A percentile compares a stretch with the other conserved stretches of the same genome.
phyloP scores from a whole-genome alignment of 2,888 invertebrate genomes.

The Trichopria drosophilae region DNA sequence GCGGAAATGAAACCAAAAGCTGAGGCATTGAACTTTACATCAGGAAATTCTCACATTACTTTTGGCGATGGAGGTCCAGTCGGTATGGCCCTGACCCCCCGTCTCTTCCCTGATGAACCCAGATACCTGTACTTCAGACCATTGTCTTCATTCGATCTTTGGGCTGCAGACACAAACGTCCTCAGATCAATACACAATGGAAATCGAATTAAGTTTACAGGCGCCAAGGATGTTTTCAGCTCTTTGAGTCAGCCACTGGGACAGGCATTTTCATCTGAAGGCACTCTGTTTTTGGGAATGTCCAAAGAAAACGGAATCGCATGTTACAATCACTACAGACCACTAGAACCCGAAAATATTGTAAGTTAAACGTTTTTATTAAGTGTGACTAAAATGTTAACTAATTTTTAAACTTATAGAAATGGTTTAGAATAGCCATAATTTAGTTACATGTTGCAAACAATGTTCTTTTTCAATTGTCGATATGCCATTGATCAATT shows the following conservation, averaged over 20 bases:
- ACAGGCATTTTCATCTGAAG: constrained; percentile 37
- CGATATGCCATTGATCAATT: too few relatives aligned
- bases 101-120: constrained; percentile 13
- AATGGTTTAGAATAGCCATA: too few relatives aligned
- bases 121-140: constrained; percentile 41
- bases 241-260: constrained; percentile 35
- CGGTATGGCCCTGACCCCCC: constrained; percentile 67
- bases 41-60: constrained; percentile 66
- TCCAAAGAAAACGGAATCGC: constrained; percentile 50
- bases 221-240: constrained; percentile 32
- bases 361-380: constrained; percentile 36
- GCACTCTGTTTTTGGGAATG: constrained; percentile 54
- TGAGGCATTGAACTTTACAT: constrained; percentile 31
- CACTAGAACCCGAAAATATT: constrained; percentile 35
- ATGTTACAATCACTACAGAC: constrained; percentile 52
- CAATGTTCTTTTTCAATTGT: too few relatives aligned
- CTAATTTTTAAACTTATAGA: too few relatives aligned
- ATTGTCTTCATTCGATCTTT: constrained; percentile 40
- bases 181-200: constrained; percentile 31
- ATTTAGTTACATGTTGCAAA: too few relatives aligned
- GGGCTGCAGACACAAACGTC: constrained; percentile 26
- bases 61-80: constrained; percentile 71
- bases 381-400: too few relatives aligned
- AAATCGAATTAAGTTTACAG: constrained; percentile 31
- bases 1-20: constrained; percentile 33